Base-by-base conservation (phyloP, 2,888 invertebrate genomes). In the Antheraea assamensis region DNA sequence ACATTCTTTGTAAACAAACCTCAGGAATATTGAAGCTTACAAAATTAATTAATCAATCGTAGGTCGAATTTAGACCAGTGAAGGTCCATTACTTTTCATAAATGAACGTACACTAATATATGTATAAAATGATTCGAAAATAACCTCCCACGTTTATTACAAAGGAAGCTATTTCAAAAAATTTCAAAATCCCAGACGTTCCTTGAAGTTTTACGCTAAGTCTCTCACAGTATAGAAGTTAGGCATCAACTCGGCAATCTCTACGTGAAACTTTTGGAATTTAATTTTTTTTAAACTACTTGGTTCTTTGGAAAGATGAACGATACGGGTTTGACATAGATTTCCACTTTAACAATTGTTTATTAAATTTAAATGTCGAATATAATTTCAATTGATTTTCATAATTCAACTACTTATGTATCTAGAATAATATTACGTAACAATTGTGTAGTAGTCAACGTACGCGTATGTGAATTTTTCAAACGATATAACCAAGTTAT, bases 201-300 rank as follows among this genome's bases (percentile, higher is more conserved):
- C 79, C 74, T 73, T 74, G 76, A 84, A 87, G 82, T 84, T 88
- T 81, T 77, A 80, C 84, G 75, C 86, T 91, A 91, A 92, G 91
- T 89, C 84, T 84, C 82, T 77, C 77, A 74, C 82, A 75, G 80
- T 76, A 80, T 78, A 78, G 78, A 88, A 91, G 87, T 89, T 87
- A 79, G 85, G 79, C 82, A 78, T 80, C 81, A 83, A 85, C 83
- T 86, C 83, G 76, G 76, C n/a, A 82, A 88, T 86, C 87, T 83
- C 85, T 79, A 79, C 76, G 80, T 77, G 72, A 76, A 90, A 90
- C 80, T 90, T 91, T 79, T 74, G 76, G 87, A 88, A 88, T 87
- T 88, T 88, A 85, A 52, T 58, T 58, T 88, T 88, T 90, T 90
- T 90, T 90, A 88, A 84, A 88, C 88, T 88, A 88, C 86, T 85